phyloP scores from a whole-genome alignment of 2,888 invertebrate species.

The Chrysomela aeneicollis region DNA sequence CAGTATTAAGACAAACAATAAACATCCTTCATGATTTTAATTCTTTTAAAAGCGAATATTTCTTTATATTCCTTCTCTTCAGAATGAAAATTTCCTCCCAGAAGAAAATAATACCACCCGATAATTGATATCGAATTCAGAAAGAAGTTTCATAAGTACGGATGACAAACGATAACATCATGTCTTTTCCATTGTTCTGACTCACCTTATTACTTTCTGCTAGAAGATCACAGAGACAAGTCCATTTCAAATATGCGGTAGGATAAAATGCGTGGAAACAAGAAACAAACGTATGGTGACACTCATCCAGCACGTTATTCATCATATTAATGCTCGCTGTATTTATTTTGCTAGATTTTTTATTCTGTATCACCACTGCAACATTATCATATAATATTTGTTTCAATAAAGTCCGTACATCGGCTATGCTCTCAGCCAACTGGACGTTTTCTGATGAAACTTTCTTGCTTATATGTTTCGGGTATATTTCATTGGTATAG shows the following conservation, averaged over 20 bases:
- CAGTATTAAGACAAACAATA: too few relatives aligned
- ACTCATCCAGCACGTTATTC: slow-evolving; percentile 83
- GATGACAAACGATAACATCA: too few relatives aligned
- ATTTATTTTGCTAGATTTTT: slow-evolving; percentile 61
- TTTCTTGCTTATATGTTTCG: slow-evolving; percentile 67
- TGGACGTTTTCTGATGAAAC: slow-evolving; percentile 74
- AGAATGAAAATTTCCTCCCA: too few relatives aligned
- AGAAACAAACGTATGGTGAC: slow-evolving; percentile 87
- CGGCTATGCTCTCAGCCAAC: slow-evolving; percentile 86
- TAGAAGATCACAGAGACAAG: slow-evolving; percentile 85
- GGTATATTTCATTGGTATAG: slow-evolving; percentile 92
- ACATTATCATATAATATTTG: slow-evolving; percentile 81
- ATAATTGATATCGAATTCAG: too few relatives aligned
- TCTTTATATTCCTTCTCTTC: too few relatives aligned
- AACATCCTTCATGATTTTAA: too few relatives aligned
- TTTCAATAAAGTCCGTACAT: slow-evolving; percentile 81
- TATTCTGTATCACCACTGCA: slow-evolving; percentile 56
- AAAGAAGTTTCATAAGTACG: too few relatives aligned
- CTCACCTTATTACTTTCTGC: slow-evolving; percentile 73
- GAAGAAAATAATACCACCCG: too few relatives aligned
- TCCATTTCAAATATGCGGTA: slow-evolving; percentile 92
- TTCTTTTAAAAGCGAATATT: too few relatives aligned
- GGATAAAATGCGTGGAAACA: slow-evolving; percentile 98
- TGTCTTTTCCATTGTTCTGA: slow-evolving; percentile 14
- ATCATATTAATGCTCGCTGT: slow-evolving; percentile 69